Conservation (phyloP, 2,888 invertebrate species). For the Athalia circularis region DNA sequence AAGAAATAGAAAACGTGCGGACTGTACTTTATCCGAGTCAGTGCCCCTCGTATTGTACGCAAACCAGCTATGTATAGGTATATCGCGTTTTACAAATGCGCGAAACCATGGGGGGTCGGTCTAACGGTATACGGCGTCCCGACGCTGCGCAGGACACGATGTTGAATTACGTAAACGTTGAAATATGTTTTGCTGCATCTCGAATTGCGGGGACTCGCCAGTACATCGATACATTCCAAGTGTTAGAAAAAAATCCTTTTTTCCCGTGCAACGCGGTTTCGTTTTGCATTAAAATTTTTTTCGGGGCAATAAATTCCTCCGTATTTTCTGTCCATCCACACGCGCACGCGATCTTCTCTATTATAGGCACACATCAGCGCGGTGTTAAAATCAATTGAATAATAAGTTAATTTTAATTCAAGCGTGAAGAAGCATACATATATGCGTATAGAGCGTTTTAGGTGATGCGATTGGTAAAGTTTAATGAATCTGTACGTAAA, state of each 20-base stretch:
- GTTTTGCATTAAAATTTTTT: too few species aligned
- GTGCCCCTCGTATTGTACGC: not conserved
- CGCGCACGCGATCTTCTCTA: too few species aligned
- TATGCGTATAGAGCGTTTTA: not conserved
- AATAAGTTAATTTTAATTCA: not conserved
- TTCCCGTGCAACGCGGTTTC: too few species aligned
- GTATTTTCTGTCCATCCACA: too few species aligned
- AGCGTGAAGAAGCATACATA: not conserved
- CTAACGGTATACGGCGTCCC: not conserved
- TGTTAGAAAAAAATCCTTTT: not conserved
- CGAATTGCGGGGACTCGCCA: not conserved
- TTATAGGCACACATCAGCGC: too few species aligned
- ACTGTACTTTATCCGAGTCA: constrained; percentile 31
- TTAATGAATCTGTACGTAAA: not conserved
- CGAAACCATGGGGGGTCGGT: not conserved
- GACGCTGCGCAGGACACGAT: not conserved
- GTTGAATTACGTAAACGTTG: constrained; percentile 2
- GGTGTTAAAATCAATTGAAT: too few species aligned
- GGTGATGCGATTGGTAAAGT: constrained; percentile 7
- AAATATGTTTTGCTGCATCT: constrained; percentile 19
- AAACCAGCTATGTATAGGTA: too few species aligned
- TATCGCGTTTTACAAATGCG: constrained; percentile 10
- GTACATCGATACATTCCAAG: not conserved
- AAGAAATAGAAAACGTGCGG: not conserved
- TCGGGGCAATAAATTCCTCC: too few species aligned